phyloP scores from a whole-genome alignment of 2,888 invertebrate species.

The Timema podura region DNA sequence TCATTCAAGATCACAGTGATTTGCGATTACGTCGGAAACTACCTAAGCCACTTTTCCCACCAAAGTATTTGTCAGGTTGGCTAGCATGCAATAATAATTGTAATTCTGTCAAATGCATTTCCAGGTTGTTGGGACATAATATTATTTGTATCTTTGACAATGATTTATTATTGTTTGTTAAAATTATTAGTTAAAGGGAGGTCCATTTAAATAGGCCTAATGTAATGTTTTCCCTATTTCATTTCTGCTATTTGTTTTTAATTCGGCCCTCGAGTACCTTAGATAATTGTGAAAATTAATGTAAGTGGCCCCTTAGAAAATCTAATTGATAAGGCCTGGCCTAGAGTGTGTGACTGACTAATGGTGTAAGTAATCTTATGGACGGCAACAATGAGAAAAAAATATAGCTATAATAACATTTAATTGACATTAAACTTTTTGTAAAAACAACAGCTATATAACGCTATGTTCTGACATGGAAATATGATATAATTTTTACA shows the following conservation, averaged over 20 bases:
- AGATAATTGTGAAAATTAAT: not conserved
- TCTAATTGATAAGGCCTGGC: not conserved
- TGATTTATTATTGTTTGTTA: slow-evolving; percentile 5
- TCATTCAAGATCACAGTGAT: too few species aligned
- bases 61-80: not conserved
- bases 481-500: too few species aligned
- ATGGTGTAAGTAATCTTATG: too few species aligned
- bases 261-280: not conserved
- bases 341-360: too few species aligned
- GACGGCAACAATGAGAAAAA: too few species aligned
- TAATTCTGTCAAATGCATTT: not conserved
- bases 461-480: too few species aligned
- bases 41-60: too few species aligned
- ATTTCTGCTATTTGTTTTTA: not conserved
- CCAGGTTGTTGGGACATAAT: not conserved
- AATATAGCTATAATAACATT: too few species aligned
- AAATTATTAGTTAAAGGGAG: not conserved
- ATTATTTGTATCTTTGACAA: not conserved
- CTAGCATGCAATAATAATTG: not conserved
- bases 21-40: too few species aligned
- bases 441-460: too few species aligned
- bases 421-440: too few species aligned
- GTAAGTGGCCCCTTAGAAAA: not conserved
- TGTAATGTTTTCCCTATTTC: not conserved
- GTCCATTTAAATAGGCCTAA: not conserved